These are phyloP conservation scores for Erebia epiphron DNA, from an alignment of 2,888 invertebrate species.

Conservation along the genomic window DNA sequence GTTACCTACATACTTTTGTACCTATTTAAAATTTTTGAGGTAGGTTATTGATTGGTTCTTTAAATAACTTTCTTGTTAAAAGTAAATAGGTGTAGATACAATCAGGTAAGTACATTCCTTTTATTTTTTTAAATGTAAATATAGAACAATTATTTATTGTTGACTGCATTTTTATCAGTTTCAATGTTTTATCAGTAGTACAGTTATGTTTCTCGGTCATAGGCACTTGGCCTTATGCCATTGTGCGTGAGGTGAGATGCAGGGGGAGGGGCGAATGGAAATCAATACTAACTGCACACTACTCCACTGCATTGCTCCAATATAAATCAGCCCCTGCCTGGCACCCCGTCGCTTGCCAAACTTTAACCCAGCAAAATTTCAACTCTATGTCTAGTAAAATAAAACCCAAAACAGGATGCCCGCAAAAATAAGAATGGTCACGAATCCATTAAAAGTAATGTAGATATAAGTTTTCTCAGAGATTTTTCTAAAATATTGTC, in stretches of 20 bases:
- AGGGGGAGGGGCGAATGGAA: constrained; percentile 74
- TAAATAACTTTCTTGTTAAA: too few species aligned
- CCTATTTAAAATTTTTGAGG: too few species aligned
- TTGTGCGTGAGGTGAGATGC: constrained; percentile 77
- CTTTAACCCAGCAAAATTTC: constrained; percentile 47
- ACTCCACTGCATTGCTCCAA: constrained; percentile 81
- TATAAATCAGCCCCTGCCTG: constrained; percentile 78
- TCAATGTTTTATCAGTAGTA: constrained; percentile 45
- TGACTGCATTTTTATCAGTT: constrained; percentile 6
- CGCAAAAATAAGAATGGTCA: constrained; percentile 51
- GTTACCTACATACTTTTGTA: too few species aligned
- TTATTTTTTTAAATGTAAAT: too few species aligned
- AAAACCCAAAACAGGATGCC: constrained; percentile 43
- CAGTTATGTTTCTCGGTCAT: too few species aligned
- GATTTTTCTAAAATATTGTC: constrained; percentile 51
- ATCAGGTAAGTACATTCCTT: too few species aligned
- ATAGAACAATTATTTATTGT: not conserved
- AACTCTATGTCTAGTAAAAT: constrained; percentile 43
- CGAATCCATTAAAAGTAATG: constrained; percentile 61
- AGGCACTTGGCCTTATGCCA: constrained; percentile 73
- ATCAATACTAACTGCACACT: constrained; percentile 83
- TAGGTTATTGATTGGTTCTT: too few species aligned
- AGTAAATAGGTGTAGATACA: too few species aligned
- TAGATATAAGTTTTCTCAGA: constrained; percentile 54
- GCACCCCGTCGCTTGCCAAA: constrained; percentile 72